phyloP scores from a whole-genome alignment of 2,888 invertebrate species.

The Dryobota labecula region DNA sequence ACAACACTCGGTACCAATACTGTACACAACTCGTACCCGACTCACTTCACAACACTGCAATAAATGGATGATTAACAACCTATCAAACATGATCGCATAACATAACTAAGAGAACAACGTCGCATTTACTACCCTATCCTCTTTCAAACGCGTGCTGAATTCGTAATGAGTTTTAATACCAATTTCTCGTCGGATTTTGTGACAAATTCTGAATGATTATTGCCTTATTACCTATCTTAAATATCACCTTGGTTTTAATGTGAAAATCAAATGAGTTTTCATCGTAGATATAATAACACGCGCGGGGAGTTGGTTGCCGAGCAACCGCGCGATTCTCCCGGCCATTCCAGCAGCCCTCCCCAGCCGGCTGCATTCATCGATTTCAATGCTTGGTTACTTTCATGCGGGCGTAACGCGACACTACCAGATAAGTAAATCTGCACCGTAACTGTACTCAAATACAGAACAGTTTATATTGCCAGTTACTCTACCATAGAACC shows the following conservation, averaged over 20 bases:
- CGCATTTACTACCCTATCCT: conserved; percentile 1
- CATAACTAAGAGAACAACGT: background rate
- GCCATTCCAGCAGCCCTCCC: conserved; percentile 60
- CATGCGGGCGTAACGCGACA: conserved; percentile 19
- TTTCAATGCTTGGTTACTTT: conserved; percentile 46
- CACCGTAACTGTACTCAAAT: background rate
- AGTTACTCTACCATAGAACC: conserved; percentile 20
- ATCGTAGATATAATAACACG: conserved; percentile 55
- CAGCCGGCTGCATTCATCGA: conserved; percentile 64
- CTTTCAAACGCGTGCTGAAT: conserved; percentile 5
- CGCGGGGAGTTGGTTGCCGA: conserved; percentile 59
- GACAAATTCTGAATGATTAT: conserved; percentile 14
- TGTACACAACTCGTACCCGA: conserved; percentile 27
- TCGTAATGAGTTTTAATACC: conserved; percentile 5
- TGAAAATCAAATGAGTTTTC: conserved; percentile 52
- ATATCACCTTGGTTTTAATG: conserved; percentile 16
- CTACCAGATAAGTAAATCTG: conserved; percentile 30
- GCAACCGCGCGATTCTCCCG: conserved; percentile 60
- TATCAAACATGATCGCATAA: conserved; percentile 1
- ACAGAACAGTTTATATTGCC: conserved; percentile 24
- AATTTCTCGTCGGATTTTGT: conserved; percentile 1
- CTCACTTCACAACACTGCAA: conserved; percentile 30
- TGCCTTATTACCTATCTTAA: conserved; percentile 5
- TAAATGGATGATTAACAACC: conserved; percentile 8
- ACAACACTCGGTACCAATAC: conserved; percentile 26